Base-by-base conservation (phyloP, 2,113 vertebrate genomes). In the Sterrhoptilus dennistouni region DNA sequence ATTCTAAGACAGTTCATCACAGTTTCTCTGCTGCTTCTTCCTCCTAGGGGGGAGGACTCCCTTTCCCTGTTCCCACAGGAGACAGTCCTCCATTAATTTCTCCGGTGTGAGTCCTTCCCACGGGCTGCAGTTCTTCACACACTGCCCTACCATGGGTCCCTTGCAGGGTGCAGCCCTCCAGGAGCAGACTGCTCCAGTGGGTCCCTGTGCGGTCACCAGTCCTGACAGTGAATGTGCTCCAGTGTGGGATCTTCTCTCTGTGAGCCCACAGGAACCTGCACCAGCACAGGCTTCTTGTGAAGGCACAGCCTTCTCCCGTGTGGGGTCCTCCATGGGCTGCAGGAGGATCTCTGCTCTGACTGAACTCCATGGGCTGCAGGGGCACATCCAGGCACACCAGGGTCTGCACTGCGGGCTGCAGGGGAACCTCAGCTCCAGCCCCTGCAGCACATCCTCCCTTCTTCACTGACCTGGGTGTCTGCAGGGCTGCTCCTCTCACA, bases 1-100 rank as follows among this genome's bases (percentile, higher is more conserved):
- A 29, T 8, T 28, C 14, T 25, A 36, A 78, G 19, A 25, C 12
- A 52, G 12, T 8, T 53, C 45, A 28, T 59, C 18, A 35, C 3
- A 9, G 9, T 74, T 44, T 27, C 38, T 23, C n/a, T 35, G 25
- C 52, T 23, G 3, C 38, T 60, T 8, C 38, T 40, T 80, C 5
- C 22, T 60, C 25, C 45, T 33, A 3, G 0, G 3, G 2, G 4
- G 17, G 3, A 40, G 9, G n/a, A 40, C 14, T 36, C 18, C 9
- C 12, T 28, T 60, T n/a, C 17, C 21, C n/a, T 54, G 11, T 9
- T 35, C 22, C 31, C n/a, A 60, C 40, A 47, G 1, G 2, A 49
- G 15, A 28, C 22, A 40, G 24, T 66, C 11, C 7, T 47, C 15
- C 45, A 66, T 5, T 4, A 53, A 45, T 24, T 40, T 60, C 24